Conservation (phyloP, 2,888 invertebrate species). For the Polyploca ridens region DNA sequence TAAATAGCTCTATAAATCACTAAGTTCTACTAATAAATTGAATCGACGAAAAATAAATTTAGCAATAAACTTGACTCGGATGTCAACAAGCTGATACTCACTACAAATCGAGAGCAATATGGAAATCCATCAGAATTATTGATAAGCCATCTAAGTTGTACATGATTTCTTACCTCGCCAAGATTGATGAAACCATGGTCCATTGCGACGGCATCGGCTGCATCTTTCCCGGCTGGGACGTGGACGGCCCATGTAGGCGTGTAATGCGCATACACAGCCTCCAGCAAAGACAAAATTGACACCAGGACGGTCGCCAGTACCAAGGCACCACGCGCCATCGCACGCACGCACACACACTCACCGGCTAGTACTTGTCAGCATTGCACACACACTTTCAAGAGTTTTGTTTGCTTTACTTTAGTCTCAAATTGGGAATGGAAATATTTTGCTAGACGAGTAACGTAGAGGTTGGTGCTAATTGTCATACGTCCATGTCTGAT, state of each 20-base stretch:
- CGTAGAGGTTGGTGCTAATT: conserved; percentile 39
- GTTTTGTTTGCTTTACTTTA: conserved; percentile 32
- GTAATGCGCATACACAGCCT: conserved; percentile 81
- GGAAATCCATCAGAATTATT: not conserved
- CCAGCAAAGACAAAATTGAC: conserved; percentile 55
- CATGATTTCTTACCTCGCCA: conserved; percentile 89
- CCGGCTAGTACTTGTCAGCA: conserved; percentile 81
- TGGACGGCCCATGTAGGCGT: conserved; percentile 95
- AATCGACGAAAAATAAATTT: not conserved
- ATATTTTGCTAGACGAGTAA: conserved; percentile 29
- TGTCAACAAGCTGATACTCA: not conserved
- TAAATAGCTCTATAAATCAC: not conserved
- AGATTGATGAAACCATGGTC: conserved; percentile 94
- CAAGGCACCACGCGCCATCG: conserved; percentile 71
- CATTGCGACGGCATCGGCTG: conserved; percentile 89
- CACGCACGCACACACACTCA: conserved; percentile 74
- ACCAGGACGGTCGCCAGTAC: conserved; percentile 64
- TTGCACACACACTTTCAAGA: conserved; percentile 65
- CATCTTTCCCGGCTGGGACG: conserved; percentile 87
- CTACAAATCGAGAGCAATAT: not conserved
- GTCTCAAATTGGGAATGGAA: conserved; percentile 22
- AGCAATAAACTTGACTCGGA: conserved; percentile 4
- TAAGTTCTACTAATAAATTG: not conserved
- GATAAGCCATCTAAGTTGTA: not conserved
- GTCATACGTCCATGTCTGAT: conserved; percentile 29